Conservation (phyloP, 2,113 vertebrate species). For the Cyanoderma ruficeps region DNA sequence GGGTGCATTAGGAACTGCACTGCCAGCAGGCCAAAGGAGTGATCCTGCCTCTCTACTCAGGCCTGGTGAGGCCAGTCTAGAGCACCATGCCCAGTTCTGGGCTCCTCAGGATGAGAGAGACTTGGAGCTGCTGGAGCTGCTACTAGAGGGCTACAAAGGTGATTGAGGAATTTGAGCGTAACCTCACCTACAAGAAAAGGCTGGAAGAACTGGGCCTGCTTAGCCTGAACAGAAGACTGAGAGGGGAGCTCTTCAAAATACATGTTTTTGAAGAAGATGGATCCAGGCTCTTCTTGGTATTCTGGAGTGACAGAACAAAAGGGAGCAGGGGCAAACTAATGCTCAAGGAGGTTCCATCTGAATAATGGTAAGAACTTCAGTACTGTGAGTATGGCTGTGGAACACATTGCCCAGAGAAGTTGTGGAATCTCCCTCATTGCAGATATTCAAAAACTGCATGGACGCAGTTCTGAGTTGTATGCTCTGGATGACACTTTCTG, state of each 20-base stretch:
- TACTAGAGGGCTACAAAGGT: rapidly evolving
- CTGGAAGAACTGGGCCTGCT: neutral
- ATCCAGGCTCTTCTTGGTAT: neutral
- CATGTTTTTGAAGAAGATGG: neutral
- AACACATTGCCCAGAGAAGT: neutral
- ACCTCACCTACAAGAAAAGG: neutral
- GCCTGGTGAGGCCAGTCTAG: neutral
- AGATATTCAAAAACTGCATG: neutral
- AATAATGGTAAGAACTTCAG: neutral
- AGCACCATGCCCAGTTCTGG: neutral
- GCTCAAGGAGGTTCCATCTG: neutral
- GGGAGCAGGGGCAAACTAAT: neutral
- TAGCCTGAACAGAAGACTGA: neutral
- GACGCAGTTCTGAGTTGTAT: neutral
- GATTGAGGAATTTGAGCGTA: neutral
- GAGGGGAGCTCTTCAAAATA: neutral
- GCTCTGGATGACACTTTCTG: neutral
- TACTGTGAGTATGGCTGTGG: neutral
- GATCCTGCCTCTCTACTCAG: neutral
- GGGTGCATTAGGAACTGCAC: rapidly evolving
- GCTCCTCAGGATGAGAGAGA: neutral
- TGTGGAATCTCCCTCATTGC: neutral
- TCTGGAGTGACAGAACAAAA: neutral
- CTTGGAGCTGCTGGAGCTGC: rapidly evolving
- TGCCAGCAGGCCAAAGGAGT: neutral